Evolutionary conservation across 2,797 vertebrate species (phyloP).

Genomic region (Micrastur ruficollis): DNA sequence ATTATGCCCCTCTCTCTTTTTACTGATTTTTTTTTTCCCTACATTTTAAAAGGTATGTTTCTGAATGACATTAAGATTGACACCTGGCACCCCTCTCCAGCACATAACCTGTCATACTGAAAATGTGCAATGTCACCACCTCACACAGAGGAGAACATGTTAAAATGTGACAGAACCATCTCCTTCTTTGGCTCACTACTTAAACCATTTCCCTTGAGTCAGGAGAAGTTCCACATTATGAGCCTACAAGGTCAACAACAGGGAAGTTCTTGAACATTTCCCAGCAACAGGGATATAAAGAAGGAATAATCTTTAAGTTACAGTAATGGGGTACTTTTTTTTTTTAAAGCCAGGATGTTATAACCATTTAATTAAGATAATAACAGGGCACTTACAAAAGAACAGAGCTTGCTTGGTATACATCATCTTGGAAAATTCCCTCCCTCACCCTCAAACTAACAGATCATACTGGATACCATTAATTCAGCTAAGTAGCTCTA

Average conservation of each 20-base stretch:
- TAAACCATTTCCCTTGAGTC: background rate
- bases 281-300: background rate
- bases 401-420: background rate
- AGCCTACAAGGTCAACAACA: background rate
- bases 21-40: background rate
- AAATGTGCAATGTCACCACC: background rate
- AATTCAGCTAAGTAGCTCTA: conserved; percentile 13
- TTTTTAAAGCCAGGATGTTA: background rate
- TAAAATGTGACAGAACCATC: background rate
- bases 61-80: background rate
- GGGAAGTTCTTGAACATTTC: conserved; percentile 2
- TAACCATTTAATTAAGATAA: conserved; percentile 28
- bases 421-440: background rate
- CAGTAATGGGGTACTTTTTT: background rate
- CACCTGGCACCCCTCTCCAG: background rate
- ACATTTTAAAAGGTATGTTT: background rate
- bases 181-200: background rate
- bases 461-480: background rate
- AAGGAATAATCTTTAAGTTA: conserved; percentile 39
- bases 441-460: background rate
- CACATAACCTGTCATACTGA: background rate
- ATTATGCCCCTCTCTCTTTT: background rate
- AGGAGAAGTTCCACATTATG: background rate
- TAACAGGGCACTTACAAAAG: background rate
- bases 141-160: background rate